Base-by-base conservation (phyloP, 2,888 invertebrate genomes). In the Helobdella robusta region DNA sequence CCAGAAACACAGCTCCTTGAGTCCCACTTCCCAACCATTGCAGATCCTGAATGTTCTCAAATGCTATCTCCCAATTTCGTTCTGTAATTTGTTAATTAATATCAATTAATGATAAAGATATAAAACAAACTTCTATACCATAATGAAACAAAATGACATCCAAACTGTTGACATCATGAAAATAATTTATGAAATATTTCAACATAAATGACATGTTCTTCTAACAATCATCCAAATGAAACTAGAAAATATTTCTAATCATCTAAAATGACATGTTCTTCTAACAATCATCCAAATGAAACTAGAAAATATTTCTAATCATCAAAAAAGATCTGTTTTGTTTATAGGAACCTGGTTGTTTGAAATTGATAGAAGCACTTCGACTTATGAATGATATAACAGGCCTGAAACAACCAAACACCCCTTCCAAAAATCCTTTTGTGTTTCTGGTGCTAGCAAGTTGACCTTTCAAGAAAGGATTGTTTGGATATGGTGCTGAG, bases 21-120 rank as follows among this genome's bases (percentile, higher is more conserved):
- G 94, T 93, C 0, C 97, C 97, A 67, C 91, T 89, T 0, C 94
- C 95, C 64, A 97, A 81, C 86, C 90, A 95, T 74, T 89, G 85
- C 65, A 95, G 82, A 73, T 92, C 89, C 63, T 85, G 87, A 70
- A 97, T 89, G 23, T 86, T 84, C 76, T 94, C 92, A 80, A 92
- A 93, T 0, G 91, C 88, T 69, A 95, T 89, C 81, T 94, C 93
- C 95, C 95, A 95, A 28, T 25, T 67, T 89, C 87, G 79, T n/a
- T 91, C 90, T 69, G 63, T n/a, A 66, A 54, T 28, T 18, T 56
- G 28, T 36, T 23, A n/a, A 15, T 40, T 4, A 4, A 3, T 4
- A 28, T 15, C 18, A 8, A 59, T 35, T 36, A 59, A 35, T 23
- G n/a, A 8, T 23, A 28, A 5, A 36, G 11, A 60, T 44, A 60